phyloP scores from a whole-genome alignment of 2,113 vertebrate genomes.

The Xiphophorus hellerii region DNA sequence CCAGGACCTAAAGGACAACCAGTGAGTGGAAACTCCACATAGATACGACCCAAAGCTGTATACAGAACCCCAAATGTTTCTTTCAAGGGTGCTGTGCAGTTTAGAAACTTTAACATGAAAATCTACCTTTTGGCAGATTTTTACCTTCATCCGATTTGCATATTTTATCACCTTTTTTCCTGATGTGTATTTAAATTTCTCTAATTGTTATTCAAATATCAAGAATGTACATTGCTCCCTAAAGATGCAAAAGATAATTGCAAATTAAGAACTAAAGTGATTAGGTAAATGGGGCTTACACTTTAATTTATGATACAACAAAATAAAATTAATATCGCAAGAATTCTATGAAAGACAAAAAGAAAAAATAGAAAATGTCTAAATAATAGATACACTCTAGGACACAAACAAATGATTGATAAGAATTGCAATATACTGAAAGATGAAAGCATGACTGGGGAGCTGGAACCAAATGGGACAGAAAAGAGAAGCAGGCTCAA shows the following conservation, averaged over 20 bases:
- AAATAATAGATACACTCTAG: neutral
- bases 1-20: slow-evolving; percentile 86
- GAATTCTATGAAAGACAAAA: neutral
- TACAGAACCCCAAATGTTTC: neutral
- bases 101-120: neutral
- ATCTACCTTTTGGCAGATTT: neutral
- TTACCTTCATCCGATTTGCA: too few species aligned
- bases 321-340: neutral
- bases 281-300: neutral
- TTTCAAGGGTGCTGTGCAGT: neutral
- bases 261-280: neutral
- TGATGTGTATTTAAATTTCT: neutral
- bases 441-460: too few species aligned
- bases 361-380: neutral
- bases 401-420: neutral
- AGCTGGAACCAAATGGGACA: neutral
- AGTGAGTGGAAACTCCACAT: slow-evolving; percentile 77
- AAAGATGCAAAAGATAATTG: neutral
- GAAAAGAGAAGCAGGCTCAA: neutral
- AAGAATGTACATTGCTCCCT: neutral
- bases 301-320: neutral
- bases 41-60: neutral
- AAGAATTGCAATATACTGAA: neutral
- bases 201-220: neutral
- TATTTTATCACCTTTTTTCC: neutral